phyloP scores from a whole-genome alignment of 2,113 vertebrate genomes.

The Pelecanoides urinatrix region DNA sequence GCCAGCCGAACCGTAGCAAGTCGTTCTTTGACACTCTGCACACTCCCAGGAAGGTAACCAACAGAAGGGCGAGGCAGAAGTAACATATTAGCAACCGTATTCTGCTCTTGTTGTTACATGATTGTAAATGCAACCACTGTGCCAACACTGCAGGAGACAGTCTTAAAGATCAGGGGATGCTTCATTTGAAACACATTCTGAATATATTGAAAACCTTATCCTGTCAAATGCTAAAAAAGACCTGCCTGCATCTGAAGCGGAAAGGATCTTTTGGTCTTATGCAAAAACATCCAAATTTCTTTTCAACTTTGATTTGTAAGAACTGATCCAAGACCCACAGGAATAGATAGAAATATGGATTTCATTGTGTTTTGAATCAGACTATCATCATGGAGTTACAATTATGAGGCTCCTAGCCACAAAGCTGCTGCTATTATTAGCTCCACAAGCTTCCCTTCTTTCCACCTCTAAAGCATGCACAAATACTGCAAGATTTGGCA shows the following conservation, averaged over 20 bases:
- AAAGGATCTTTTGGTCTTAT: background rate
- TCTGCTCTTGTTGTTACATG: background rate
- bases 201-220: background rate
- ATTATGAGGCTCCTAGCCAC: background rate
- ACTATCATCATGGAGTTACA: background rate
- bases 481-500: slow-evolving; percentile 34
- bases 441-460: background rate
- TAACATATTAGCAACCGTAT: background rate
- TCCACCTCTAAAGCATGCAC: background rate
- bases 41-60: background rate
- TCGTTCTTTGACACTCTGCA: background rate
- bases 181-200: background rate
- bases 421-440: slow-evolving; percentile 40
- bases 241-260: background rate
- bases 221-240: background rate
- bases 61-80: background rate
- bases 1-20: background rate
- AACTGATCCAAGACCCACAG: background rate
- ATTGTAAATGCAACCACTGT: background rate
- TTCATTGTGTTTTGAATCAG: background rate
- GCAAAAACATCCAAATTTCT: background rate
- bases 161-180: background rate
- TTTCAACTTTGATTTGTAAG: background rate
- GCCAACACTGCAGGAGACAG: background rate
- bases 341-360: background rate